A percentile compares a stretch with the other conserved stretches of the same genome.
Conservation (phyloP, 2,113 vertebrate genomes). For the Acrocephalus arundinaceus region DNA sequence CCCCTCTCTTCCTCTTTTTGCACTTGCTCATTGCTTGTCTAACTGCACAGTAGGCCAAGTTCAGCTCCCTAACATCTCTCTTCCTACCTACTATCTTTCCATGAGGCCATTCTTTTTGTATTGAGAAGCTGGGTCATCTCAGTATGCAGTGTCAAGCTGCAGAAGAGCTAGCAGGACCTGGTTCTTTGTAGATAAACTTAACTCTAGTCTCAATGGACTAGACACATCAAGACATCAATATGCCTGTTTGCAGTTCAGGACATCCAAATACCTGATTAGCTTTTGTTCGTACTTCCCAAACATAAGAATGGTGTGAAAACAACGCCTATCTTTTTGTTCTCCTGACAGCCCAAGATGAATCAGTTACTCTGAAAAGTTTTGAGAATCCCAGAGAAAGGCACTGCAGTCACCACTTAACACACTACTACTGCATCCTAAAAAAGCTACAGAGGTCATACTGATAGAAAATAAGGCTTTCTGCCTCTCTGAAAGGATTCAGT, state of each 20-base stretch:
- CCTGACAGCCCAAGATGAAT: neutral
- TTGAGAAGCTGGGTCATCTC: neutral
- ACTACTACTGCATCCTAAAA: neutral
- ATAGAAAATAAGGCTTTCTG: neutral
- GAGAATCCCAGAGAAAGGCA: neutral
- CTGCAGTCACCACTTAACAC: neutral
- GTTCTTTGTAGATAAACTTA: neutral
- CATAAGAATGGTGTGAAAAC: neutral
- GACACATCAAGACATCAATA: neutral
- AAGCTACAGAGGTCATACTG: neutral
- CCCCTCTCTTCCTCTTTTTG: neutral
- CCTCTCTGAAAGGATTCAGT: neutral
- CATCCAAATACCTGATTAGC: neutral
- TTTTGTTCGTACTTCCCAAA: neutral
- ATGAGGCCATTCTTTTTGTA: neutral
- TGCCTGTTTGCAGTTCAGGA: neutral
- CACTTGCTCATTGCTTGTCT: neutral
- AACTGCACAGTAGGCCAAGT: neutral
- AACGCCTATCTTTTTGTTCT: neutral
- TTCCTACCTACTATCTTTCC: neutral
- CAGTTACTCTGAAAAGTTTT: neutral
- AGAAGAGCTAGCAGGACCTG: neutral
- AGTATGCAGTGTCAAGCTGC: neutral
- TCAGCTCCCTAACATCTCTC: neutral
- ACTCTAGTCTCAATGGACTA: neutral